Evolutionary conservation across 2,888 invertebrate species (phyloP).

Genomic region (Pseudanteris insignis): DNA sequence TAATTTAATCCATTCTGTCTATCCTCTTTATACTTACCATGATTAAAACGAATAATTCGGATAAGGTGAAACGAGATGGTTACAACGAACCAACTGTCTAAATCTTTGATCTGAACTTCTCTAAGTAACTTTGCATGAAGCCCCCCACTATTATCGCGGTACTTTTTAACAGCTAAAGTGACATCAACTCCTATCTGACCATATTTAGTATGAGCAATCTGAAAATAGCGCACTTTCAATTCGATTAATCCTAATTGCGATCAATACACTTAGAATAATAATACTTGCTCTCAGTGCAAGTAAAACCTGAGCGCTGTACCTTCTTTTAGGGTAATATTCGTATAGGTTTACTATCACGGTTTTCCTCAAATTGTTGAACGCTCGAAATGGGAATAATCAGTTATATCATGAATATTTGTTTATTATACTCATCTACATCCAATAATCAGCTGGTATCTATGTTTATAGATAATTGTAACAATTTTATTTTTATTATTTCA

Average conservation of each 20-base stretch:
- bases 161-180: slow-evolving; percentile 50
- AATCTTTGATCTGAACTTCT: slow-evolving; percentile 62
- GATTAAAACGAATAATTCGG: slow-evolving; percentile 53
- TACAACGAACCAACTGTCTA: slow-evolving; percentile 65
- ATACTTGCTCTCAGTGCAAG: background rate
- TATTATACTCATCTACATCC: too few species aligned
- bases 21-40: slow-evolving; percentile 65
- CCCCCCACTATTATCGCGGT: slow-evolving; percentile 55
- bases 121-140: slow-evolving; percentile 64
- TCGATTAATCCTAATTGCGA: slow-evolving; percentile 38
- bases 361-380: too few species aligned
- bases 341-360: too few species aligned
- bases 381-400: too few species aligned
- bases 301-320: background rate
- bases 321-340: background rate
- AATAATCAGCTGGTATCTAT: too few species aligned
- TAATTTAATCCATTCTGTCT: too few species aligned
- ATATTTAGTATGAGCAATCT: slow-evolving; percentile 66
- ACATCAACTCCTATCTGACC: slow-evolving; percentile 62
- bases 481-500: too few species aligned
- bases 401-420: too few species aligned
- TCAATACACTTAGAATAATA: slow-evolving; percentile 24
- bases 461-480: too few species aligned
- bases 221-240: slow-evolving; percentile 60
- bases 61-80: slow-evolving; percentile 59